A percentile compares a stretch with the other conserved stretches of the same genome.
phyloP scores from a whole-genome alignment of 2,888 invertebrate species.

The Branchipolynoe longqiensis region DNA sequence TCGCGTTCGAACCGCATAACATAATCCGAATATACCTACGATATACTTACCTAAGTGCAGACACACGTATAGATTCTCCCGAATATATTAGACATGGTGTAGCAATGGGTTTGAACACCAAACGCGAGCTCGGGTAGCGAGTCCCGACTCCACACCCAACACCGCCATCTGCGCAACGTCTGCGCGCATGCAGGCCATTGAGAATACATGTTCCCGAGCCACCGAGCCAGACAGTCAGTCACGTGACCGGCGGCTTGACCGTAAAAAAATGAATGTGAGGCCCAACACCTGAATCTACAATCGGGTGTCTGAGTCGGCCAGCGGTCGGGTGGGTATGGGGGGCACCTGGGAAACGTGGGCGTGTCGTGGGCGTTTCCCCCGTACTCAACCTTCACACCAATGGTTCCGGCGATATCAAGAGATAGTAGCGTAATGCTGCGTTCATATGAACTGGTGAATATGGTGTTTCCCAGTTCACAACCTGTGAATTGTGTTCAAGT shows the following conservation, averaged over 20 bases:
- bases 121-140: background rate
- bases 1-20: no score
- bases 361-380: background rate
- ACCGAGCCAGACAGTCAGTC: conserved; percentile 32
- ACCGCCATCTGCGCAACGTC: conserved; percentile 55
- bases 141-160: conserved; percentile 9
- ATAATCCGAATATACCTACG: no score
- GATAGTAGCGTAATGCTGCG: no score
- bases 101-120: no score
- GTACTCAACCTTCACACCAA: no score
- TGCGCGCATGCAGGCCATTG: conserved; percentile 49
- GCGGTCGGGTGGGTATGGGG: background rate
- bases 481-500: no score
- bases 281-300: conserved; percentile 34
- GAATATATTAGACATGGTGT: no score
- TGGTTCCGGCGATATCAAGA: no score
- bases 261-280: conserved; percentile 29
- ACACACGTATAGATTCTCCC: background rate
- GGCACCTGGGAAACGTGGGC: background rate
- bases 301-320: conserved; percentile 10
- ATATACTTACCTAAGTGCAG: no score
- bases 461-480: no score
- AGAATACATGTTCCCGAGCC: conserved; percentile 36
- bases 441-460: no score
- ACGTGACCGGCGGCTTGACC: conserved; percentile 15